Evolutionary conservation across 2,113 vertebrate genomes (phyloP).

Genomic region (Anseranas semipalmata): DNA sequence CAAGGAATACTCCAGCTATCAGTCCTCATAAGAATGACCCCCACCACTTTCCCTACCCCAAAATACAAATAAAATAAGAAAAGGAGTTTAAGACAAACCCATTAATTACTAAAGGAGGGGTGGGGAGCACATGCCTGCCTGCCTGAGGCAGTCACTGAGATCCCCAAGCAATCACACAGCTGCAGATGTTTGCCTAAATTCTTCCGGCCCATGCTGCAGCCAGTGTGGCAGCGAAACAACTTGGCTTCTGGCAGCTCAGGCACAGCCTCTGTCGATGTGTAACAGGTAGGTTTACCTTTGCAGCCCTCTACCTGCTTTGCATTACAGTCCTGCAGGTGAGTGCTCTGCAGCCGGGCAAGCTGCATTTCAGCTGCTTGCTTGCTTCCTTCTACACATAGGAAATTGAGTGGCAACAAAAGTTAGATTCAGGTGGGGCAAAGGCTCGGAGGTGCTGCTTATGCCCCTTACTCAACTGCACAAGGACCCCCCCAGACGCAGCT

Average conservation of each 20-base stretch:
- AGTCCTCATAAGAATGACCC: neutral
- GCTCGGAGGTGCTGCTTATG: neutral
- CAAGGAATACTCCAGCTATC: neutral
- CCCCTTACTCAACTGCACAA: neutral
- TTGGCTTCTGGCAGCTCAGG: neutral
- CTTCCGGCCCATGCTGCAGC: fast-evolving
- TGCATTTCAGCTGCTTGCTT: neutral
- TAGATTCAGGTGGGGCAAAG: neutral
- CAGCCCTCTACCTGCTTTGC: fast-evolving
- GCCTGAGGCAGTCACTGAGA: neutral
- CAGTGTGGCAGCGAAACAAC: fast-evolving
- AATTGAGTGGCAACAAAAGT: neutral
- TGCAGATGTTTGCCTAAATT: neutral
- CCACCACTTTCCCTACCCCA: neutral
- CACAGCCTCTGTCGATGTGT: fast-evolving
- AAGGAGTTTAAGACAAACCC: neutral
- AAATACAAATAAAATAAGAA: neutral
- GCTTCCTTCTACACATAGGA: fast-evolving
- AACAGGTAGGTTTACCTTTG: neutral
- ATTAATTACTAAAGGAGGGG: neutral
- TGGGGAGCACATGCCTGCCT: fast-evolving
- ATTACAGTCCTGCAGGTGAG: neutral
- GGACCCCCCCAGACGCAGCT: neutral
- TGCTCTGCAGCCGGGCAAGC: neutral
- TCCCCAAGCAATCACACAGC: neutral